phyloP scores from a whole-genome alignment of 2,113 vertebrate genomes.

The Xenopus tropicalis region UCB_Xtro_10.0 CM004448.2:42737001-42737500 shows the following conservation, averaged over 20 bases:
- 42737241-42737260: conserved; percentile 93
- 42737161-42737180: conserved; percentile 11
- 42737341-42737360: conserved; percentile 92
- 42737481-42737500: conserved; percentile 75
- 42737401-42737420: conserved; percentile 50
- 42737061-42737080: too few species aligned
- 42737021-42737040: too few species aligned
- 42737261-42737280: conserved; percentile 88
- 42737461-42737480: conserved; percentile 48
- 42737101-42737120: not conserved
- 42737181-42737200: not conserved
- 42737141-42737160: conserved; percentile 9
- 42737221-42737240: conserved; percentile 68
- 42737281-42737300: conserved; percentile 89
- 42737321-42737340: conserved; percentile 96
- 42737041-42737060: too few species aligned
- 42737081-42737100: too few species aligned
- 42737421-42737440: conserved; percentile 39
- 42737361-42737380: conserved; percentile 35
- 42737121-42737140: not conserved
- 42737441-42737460: conserved; percentile 48
- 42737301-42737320: conserved; percentile 88
- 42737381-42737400: conserved; percentile 29
- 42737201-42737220: not conserved
- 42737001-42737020: too few species aligned